Evolutionary conservation across 2,797 vertebrate species (phyloP).

Genomic region (Momotus momota): DNA sequence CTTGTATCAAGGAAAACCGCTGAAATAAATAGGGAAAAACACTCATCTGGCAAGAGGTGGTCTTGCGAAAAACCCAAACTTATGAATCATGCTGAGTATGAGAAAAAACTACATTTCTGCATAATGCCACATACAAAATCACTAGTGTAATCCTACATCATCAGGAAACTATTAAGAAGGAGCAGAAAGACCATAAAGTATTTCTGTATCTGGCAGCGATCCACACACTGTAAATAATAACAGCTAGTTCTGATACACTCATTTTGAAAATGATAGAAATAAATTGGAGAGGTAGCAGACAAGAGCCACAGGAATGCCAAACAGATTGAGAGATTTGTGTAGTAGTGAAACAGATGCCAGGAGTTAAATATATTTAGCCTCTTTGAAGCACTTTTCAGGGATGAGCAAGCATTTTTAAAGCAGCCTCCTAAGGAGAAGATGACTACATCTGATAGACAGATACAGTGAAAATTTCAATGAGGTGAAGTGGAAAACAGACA

Average conservation of each 20-base stretch:
- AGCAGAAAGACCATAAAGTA: not conserved
- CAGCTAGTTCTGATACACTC: not conserved
- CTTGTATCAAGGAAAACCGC: not conserved
- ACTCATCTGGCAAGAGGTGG: not conserved
- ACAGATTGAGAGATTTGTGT: not conserved
- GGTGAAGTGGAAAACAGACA: not conserved
- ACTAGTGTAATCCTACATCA: not conserved
- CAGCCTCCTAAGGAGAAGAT: not conserved
- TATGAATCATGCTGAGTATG: not conserved
- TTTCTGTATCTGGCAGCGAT: not conserved
- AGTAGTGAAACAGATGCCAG: not conserved
- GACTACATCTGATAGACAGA: not conserved
- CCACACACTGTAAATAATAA: not conserved
- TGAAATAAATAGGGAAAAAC: not conserved
- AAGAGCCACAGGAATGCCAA: not conserved
- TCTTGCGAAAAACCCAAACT: not conserved
- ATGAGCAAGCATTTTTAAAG: not conserved
- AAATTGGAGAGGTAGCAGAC: not conserved
- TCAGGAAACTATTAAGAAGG: not conserved
- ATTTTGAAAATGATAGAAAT: not conserved
- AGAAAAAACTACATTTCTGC: not conserved
- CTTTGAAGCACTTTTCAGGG: not conserved
- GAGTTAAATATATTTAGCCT: not conserved
- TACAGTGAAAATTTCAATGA: not conserved
- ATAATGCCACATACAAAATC: not conserved